Evolutionary conservation across 2,888 invertebrate genomes (phyloP).

Genomic region (Agrochola macilenta): DNA sequence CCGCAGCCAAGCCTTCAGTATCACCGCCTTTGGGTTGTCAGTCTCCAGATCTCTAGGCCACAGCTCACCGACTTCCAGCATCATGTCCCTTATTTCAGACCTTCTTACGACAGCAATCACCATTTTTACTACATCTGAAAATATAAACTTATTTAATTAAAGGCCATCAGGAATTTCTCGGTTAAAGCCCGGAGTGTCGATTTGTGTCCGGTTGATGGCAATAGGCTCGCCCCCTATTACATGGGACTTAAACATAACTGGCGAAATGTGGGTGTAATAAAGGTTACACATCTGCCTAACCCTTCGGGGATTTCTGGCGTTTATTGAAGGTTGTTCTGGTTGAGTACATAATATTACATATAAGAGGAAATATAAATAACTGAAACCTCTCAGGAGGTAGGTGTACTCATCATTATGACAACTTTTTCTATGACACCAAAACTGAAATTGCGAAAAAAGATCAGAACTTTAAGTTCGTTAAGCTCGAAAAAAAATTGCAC

Average conservation of each 20-base stretch:
- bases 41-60: conserved; percentile 59
- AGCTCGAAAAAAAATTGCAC: neutral
- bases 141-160: neutral
- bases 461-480: neutral
- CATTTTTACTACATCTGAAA: conserved; percentile 61
- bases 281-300: too few species aligned
- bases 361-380: neutral
- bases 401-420: too few species aligned
- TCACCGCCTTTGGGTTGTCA: conserved; percentile 36
- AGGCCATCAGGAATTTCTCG: neutral
- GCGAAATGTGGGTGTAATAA: too few species aligned
- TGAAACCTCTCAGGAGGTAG: neutral
- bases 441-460: too few species aligned
- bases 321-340: neutral
- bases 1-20: conserved; percentile 52
- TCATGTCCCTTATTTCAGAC: conserved; percentile 53
- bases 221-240: too few species aligned
- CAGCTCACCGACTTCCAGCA: conserved; percentile 64
- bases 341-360: neutral
- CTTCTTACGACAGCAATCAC: conserved; percentile 41
- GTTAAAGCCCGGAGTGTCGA: too few species aligned
- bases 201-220: too few species aligned
- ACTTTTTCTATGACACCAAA: too few species aligned
- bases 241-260: too few species aligned
- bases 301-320: neutral